Evolutionary conservation across 2,888 invertebrate species (phyloP), one percentile per base, ranked within the genome.

Genomic region (Mechanitis messenoides): DNA sequence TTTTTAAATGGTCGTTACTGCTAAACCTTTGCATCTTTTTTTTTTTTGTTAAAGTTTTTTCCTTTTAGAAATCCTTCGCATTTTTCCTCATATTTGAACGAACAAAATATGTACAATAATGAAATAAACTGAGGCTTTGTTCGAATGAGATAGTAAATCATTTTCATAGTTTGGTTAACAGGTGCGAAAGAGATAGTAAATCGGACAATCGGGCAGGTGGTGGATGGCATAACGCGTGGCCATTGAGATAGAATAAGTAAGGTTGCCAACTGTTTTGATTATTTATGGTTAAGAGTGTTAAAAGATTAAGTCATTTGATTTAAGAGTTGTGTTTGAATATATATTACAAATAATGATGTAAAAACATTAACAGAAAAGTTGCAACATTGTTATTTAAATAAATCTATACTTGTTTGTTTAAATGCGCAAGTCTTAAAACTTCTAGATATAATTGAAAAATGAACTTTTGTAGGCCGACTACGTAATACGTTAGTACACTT

Each of bases 201-300:
- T 55, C 45, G 35, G 46, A 56, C 59, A 62, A 50, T 9, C 50
- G 53, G 53, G 59, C 62, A 60, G 63, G 63, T 63, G 60, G 57
- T 58, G 12, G 38, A 33, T 53, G 58, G 45, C 55, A 35, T 53
- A 60, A 59, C n/a, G 59, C 53, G 38, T 55, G 60, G 58, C 58
- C 53, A 57, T 56, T 45, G 45, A 55, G 58, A 60, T 53, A 38
- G 38, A 58, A 56, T 55, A 55, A 58, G 60, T 63, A 60, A 60
- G 60, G 63, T 55, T 60, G 58, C n/a, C 60, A 53, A 33, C 11
- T 35, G 53, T 38, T 59, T 31, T n/a, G 12, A 11, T 35, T 53
- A 50, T 45, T 55, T 61, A 54, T 38, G 9, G 28, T 33, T 11
- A 50, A 50, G 42, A 11, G 42, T 42, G 50, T 50, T 50, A 50